Percentiles rank a stretch among this genome's conserved stretches.
Evolutionary conservation across 1,140 invertebrate genomes (phyloP).

Genomic region (Aphelinus atriplicis): DNA sequence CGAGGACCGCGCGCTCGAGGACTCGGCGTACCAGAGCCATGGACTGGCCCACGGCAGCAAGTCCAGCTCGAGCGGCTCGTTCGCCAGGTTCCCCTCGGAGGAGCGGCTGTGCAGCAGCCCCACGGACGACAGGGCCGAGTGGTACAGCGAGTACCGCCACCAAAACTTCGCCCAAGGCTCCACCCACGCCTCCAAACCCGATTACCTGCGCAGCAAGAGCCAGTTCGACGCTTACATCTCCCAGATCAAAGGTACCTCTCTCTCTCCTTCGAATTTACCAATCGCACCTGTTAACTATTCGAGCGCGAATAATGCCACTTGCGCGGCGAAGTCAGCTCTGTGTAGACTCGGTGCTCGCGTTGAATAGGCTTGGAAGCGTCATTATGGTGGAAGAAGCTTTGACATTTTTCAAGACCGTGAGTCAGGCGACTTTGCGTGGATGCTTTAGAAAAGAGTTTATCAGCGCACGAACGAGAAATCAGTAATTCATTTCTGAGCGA

Average conservation of each 20-base stretch:
- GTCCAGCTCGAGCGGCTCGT: slow-evolving; percentile 65
- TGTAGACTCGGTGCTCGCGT: too few species aligned
- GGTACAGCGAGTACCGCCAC: slow-evolving; percentile 70
- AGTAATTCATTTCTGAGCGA: too few species aligned
- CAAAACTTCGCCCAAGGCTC: slow-evolving; percentile 69
- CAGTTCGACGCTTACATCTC: slow-evolving; percentile 89
- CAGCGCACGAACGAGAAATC: too few species aligned
- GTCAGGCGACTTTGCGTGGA: too few species aligned
- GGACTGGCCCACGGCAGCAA: slow-evolving; percentile 64
- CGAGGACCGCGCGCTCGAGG: slow-evolving; percentile 66
- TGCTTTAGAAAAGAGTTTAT: too few species aligned
- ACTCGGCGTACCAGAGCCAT: slow-evolving; percentile 71
- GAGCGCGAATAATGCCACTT: too few species aligned
- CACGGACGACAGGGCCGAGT: slow-evolving; percentile 63
- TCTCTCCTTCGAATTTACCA: too few species aligned
- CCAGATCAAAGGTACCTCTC: slow-evolving; percentile 79
- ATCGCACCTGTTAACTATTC: too few species aligned
- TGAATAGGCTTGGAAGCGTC: too few species aligned
- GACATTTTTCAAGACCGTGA: too few species aligned
- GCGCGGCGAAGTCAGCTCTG: too few species aligned
- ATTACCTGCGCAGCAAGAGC: slow-evolving; percentile 76
- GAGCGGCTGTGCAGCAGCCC: slow-evolving; percentile 56
- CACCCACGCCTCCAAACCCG: slow-evolving; percentile 70
- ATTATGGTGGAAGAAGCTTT: too few species aligned
- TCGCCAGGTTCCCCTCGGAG: slow-evolving; percentile 70